Evolutionary conservation across 2,888 invertebrate genomes (phyloP), one percentile per base, ranked within the genome.

Genomic region (Mesochorus sp.): DNA sequence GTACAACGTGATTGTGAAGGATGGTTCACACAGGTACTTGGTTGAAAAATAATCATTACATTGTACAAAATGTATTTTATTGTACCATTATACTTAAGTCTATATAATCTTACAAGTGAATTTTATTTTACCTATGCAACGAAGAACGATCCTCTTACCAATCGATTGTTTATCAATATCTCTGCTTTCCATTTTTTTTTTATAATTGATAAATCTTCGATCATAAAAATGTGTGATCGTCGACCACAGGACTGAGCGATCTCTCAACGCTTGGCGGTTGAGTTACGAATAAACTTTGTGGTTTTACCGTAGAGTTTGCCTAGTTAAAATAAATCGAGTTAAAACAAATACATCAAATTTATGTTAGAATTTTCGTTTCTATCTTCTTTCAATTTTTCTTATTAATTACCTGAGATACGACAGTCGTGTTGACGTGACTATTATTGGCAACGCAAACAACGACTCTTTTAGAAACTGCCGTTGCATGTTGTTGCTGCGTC

Each of bases 401-500:
- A 24, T 19, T 1, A 57, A 14, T 66, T 84, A 90, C 90, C 85
- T 90, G 90, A n/a, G 87, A 82, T 2, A 90, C 85, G 2, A 87
- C 83, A 3, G 84, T 39, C 2, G 91, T 87, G 42, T 86, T 89
- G 1, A 82, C 86, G 34, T 91, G 89, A 68, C 88, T 86, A 59
- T 85, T 88, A 62, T 85, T 85, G 0, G 92, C 85, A 90, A 92
- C 91, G 79, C 92, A 91, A 55, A 93, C 92, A 12, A 93, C 92
- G 8, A 93, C 92, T 72, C 93, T 83, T 85, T 93, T 93, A 21
- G 92, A 90, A 31, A 91, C 90, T n/a, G 90, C 84, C 6, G 79
- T 12, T 19, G 67, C 42, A 64, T 88, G 90, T 42, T 83, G 85
- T 55, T 88, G 67, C 62, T 90, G 91, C 39, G 88, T 78, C 10